Evolutionary conservation across 2,797 vertebrate species (phyloP).

Genomic region (Todus mexicanus): DNA sequence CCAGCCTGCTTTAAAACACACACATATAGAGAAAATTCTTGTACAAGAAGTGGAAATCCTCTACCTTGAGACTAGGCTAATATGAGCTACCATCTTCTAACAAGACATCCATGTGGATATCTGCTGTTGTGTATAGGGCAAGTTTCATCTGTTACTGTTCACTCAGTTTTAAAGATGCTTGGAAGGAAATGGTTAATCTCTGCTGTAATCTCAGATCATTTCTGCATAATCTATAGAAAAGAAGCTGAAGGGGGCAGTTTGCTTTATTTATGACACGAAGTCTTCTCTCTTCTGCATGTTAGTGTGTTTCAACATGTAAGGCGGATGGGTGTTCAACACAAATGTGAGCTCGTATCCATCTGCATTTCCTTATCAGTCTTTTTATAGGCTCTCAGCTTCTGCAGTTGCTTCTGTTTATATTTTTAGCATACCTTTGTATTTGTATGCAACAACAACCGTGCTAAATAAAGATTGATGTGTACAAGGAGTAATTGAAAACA

Average conservation of each 20-base stretch:
- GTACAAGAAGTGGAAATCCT: neutral
- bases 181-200: neutral
- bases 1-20: neutral
- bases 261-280: neutral
- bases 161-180: neutral
- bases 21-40: neutral
- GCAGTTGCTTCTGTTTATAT: neutral
- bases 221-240: neutral
- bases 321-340: neutral
- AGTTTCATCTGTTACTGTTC: neutral
- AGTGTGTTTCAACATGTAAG: neutral
- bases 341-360: neutral
- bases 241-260: neutral
- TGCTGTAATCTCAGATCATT: neutral
- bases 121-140: neutral
- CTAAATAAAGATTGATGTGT: neutral
- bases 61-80: neutral
- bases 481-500: neutral
- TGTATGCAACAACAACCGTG: neutral
- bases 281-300: neutral
- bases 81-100: neutral
- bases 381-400: neutral
- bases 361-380: neutral
- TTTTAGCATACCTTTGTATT: neutral
- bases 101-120: too few species aligned